Evolutionary conservation across 2,888 invertebrate species (phyloP).

Genomic region (Agrotis exclamationis): DNA sequence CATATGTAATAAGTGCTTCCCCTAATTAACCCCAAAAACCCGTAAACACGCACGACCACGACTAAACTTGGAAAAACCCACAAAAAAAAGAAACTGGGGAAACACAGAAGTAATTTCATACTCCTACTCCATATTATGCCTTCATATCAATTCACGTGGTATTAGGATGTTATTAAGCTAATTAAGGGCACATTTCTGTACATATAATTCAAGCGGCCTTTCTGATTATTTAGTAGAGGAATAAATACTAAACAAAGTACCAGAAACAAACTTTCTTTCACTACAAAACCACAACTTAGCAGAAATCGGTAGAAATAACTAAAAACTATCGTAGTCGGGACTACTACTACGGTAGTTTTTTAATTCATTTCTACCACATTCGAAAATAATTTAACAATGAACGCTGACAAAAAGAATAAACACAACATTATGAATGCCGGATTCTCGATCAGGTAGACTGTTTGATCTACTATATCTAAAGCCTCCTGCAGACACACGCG

Average conservation of each 20-base stretch:
- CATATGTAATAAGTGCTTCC: slow-evolving; percentile 15
- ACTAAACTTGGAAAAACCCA: slow-evolving; percentile 6
- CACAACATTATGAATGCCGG: no score
- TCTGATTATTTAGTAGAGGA: not conserved
- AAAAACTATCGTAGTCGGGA: no score
- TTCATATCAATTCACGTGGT: not conserved
- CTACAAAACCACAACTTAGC: not conserved
- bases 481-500: no score
- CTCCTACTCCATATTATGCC: not conserved
- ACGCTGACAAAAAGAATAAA: no score
- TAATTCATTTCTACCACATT: no score
- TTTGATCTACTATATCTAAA: no score
- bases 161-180: not conserved
- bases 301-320: no score
- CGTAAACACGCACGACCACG: slow-evolving; percentile 13
- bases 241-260: not conserved
- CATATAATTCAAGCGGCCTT: not conserved
- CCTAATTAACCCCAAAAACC: not conserved
- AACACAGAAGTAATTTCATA: not conserved
- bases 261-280: not conserved
- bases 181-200: not conserved
- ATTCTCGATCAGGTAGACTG: no score
- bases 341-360: no score
- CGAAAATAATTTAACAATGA: no score
- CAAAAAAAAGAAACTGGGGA: not conserved